These are phyloP conservation scores for Drosophila kambysellisi DNA, from an alignment of 2,888 invertebrate genomes.

Conservation along the genomic window DNA sequence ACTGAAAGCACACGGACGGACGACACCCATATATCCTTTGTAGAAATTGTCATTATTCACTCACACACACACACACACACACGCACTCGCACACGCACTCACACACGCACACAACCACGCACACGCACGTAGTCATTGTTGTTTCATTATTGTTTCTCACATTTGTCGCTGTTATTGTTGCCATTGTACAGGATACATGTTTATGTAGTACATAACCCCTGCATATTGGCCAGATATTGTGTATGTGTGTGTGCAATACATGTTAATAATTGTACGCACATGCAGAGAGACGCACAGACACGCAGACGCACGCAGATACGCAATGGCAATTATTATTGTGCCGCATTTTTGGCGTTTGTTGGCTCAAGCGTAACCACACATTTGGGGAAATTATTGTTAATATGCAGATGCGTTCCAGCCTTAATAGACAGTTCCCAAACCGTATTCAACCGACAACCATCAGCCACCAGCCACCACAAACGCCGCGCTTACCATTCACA, in stretches of 20 bases:
- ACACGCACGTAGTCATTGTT: not conserved
- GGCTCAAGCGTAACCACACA: conserved; percentile 77
- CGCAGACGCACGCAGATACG: conserved; percentile 10
- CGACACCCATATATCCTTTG: conserved; percentile 22
- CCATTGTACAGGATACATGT: conserved; percentile 36
- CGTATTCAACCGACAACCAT: conserved; percentile 12
- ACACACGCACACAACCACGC: not conserved
- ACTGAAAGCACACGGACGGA: conserved; percentile 13
- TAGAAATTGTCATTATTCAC: conserved; percentile 51
- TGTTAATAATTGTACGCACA: conserved; percentile 56
- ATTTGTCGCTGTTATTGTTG: conserved; percentile 61
- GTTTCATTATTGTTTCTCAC: conserved; percentile 61
- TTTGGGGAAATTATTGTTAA: conserved; percentile 80
- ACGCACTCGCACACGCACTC: not conserved
- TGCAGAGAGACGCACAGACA: conserved; percentile 6
- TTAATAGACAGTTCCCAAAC: conserved; percentile 37
- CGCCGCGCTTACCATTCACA: conserved; percentile 14
- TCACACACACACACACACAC: conserved; percentile 12
- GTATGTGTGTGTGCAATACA: conserved; percentile 36
- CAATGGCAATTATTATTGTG: conserved; percentile 56
- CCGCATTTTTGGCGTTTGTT: conserved; percentile 68
- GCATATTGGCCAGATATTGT: conserved; percentile 33
- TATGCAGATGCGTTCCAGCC: conserved; percentile 73
- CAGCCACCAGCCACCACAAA: conserved; percentile 16
- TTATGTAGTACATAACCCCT: conserved; percentile 46